phyloP scores from a whole-genome alignment of 2,888 invertebrate species.

The Chymomyza caudatula region DNA sequence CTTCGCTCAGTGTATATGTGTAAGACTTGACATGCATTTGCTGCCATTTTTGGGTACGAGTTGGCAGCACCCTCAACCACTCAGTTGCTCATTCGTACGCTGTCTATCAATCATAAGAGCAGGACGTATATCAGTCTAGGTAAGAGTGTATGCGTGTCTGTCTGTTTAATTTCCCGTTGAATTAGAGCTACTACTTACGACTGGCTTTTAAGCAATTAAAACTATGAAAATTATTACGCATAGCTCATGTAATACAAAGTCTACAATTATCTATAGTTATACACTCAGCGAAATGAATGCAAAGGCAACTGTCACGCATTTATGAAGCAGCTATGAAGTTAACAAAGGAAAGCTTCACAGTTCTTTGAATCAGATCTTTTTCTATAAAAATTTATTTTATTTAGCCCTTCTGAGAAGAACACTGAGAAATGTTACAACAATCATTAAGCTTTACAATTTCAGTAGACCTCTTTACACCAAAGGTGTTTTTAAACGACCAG shows the following conservation, averaged over 20 bases:
- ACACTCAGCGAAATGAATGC: neutral
- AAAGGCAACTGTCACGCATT: neutral
- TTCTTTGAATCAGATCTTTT: too few species aligned
- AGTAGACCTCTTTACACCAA: too few species aligned
- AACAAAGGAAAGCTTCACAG: too few species aligned
- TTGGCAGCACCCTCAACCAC: neutral
- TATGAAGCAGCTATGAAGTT: too few species aligned
- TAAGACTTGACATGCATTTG: constrained; percentile 44
- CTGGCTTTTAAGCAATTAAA: too few species aligned
- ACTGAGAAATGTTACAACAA: too few species aligned
- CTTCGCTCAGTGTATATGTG: neutral
- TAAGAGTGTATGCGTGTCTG: constrained; percentile 2
- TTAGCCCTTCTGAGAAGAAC: too few species aligned
- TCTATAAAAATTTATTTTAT: too few species aligned
- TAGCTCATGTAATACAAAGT: neutral
- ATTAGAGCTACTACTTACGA: neutral
- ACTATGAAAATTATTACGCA: neutral
- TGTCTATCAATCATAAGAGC: neutral
- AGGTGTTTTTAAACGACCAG: too few species aligned
- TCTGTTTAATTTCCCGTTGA: constrained; percentile 48
- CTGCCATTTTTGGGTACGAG: constrained; percentile 26
- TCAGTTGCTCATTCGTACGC: neutral
- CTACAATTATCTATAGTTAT: neutral
- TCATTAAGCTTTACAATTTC: too few species aligned
- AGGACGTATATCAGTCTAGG: neutral